phyloP scores from a whole-genome alignment of 2,113 vertebrate genomes.

The Hucho hucho region DNA sequence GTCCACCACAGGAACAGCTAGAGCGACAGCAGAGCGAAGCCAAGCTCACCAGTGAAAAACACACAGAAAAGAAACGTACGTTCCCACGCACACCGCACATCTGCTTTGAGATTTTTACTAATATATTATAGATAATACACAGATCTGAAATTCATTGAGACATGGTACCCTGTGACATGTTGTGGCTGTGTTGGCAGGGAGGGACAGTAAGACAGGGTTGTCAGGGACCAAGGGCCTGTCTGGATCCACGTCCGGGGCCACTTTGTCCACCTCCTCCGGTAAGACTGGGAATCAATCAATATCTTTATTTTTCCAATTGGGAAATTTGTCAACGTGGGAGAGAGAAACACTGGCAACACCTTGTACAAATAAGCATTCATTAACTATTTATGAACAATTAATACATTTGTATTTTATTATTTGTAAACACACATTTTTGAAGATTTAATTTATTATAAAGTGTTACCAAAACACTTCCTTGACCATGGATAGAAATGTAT shows the following conservation, averaged over 20 bases:
- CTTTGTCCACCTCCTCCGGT: constrained; percentile 73
- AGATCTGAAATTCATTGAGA: neutral
- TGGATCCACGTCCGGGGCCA: constrained; percentile 74
- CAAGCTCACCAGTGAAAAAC: constrained; percentile 75
- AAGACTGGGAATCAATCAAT: constrained; percentile 27
- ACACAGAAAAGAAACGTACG: constrained; percentile 84
- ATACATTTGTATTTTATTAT: no score
- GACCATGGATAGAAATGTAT: no score
- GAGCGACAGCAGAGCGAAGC: constrained; percentile 82
- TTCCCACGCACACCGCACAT: constrained; percentile 24
- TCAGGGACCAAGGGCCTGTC: constrained; percentile 79
- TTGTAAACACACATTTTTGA: no score
- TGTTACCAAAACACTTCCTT: no score
- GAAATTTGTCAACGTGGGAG: neutral
- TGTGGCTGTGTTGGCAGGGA: constrained; percentile 68
- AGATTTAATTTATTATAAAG: no score
- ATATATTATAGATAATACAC: neutral
- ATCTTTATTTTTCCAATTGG: no score
- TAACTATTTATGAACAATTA: neutral
- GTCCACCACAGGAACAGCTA: constrained; percentile 76
- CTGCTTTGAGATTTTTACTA: no score
- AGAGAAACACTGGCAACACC: neutral
- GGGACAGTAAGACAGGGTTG: constrained; percentile 82
- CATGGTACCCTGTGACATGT: neutral
- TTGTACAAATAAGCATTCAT: neutral